phyloP scores from a whole-genome alignment of 2,797 vertebrate genomes.

The Podargus strigoides region DNA sequence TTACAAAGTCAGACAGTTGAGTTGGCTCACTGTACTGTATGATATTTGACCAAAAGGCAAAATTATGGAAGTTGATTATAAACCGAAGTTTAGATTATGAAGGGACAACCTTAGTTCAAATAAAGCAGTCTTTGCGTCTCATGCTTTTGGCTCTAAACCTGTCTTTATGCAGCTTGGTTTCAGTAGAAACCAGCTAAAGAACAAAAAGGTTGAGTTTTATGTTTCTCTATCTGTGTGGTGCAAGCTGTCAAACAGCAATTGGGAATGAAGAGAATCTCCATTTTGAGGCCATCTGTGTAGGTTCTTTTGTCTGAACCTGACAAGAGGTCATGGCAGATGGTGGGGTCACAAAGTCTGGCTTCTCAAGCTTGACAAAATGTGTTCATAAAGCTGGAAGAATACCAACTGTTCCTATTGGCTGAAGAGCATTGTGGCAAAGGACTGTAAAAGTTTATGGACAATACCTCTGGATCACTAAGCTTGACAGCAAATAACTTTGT shows the following conservation, averaged over 20 bases:
- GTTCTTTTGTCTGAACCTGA: slow-evolving; percentile 70
- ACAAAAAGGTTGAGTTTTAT: slow-evolving; percentile 8
- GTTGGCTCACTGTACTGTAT: background rate
- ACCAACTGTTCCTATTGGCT: slow-evolving; percentile 50
- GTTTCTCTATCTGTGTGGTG: slow-evolving; percentile 21
- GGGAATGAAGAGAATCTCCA: slow-evolving; percentile 36
- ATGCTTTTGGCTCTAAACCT: background rate
- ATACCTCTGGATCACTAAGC: slow-evolving; percentile 35
- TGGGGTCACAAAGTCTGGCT: slow-evolving; percentile 70
- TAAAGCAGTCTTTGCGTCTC: background rate
- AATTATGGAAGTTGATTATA: background rate
- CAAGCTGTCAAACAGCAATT: slow-evolving; percentile 25
- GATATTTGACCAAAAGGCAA: background rate
- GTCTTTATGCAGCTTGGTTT: background rate
- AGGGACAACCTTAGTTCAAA: background rate
- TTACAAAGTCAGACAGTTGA: background rate
- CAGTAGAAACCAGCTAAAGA: background rate
- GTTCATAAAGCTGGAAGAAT: slow-evolving; percentile 70
- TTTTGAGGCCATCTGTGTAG: slow-evolving; percentile 74
- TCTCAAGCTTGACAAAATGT: slow-evolving; percentile 69
- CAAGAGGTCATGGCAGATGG: slow-evolving; percentile 74
- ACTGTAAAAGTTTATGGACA: slow-evolving; percentile 7
- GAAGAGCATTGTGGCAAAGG: slow-evolving; percentile 37
- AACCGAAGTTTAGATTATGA: background rate
- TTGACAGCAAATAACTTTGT: slow-evolving; percentile 4